Percentiles rank a stretch among this genome's conserved stretches.
Conservation (phyloP, 1,140 invertebrate genomes). For the Stegodyphus mimosarum region DNA sequence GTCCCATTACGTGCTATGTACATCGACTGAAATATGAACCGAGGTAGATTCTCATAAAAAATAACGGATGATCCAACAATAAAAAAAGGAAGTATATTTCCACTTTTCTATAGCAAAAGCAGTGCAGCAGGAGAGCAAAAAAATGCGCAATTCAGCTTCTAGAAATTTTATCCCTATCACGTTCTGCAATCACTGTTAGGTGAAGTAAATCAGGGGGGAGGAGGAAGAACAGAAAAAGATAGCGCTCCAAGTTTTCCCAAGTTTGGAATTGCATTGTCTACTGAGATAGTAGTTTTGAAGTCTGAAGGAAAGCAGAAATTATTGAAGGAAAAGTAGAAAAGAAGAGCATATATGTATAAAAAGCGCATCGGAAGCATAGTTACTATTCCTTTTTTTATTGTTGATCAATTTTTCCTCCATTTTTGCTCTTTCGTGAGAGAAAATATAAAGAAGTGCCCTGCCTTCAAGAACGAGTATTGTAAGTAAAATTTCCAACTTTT, state of each 20-base stretch:
- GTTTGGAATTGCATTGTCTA: slow-evolving; percentile 52
- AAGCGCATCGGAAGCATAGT: too few species aligned
- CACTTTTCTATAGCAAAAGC: too few species aligned
- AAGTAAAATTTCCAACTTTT: slow-evolving; percentile 14
- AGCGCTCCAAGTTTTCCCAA: slow-evolving; percentile 35
- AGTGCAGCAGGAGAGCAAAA: not conserved
- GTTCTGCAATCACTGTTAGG: slow-evolving; percentile 44
- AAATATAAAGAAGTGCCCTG: not conserved
- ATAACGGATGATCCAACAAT: too few species aligned
- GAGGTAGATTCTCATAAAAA: too few species aligned
- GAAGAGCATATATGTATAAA: too few species aligned
- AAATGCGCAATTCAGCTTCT: not conserved
- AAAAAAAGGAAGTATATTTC: too few species aligned
- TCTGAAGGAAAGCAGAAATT: not conserved
- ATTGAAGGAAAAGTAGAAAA: too few species aligned
- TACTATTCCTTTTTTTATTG: too few species aligned
- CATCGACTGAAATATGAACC: too few species aligned
- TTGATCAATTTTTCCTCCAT: too few species aligned
- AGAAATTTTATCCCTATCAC: slow-evolving; percentile 23
- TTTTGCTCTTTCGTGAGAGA: too few species aligned
- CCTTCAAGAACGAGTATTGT: not conserved
- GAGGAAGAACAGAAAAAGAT: slow-evolving; percentile 20
- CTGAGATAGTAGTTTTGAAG: slow-evolving; percentile 18
- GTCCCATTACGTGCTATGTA: too few species aligned
- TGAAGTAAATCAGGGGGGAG: slow-evolving; percentile 15